Percentiles rank a stretch among this genome's conserved stretches.
phyloP scores from a whole-genome alignment of 2,113 vertebrate species.

The Galeopterus variegatus region DNA sequence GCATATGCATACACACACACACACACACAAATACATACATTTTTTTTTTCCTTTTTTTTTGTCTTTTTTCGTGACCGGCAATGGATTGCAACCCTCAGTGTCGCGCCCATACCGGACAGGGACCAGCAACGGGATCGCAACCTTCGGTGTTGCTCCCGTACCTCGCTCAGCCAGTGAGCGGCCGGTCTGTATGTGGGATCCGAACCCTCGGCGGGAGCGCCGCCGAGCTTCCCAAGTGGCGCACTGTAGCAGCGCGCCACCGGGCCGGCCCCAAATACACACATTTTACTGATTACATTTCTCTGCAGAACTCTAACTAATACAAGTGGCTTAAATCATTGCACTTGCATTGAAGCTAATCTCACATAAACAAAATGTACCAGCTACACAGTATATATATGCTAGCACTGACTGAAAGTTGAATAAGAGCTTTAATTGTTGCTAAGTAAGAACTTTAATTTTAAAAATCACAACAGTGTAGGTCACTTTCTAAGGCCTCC shows the following conservation, averaged over 20 bases:
- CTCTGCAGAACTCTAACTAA: neutral
- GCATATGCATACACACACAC: neutral
- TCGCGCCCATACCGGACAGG: no score
- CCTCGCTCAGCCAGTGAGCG: no score
- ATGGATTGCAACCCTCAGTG: no score
- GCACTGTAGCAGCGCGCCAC: no score
- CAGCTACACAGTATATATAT: neutral
- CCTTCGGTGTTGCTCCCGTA: no score
- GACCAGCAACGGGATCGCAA: no score
- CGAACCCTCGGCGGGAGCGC: no score
- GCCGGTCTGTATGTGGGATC: no score
- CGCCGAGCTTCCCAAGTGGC: no score
- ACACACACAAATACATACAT: neutral
- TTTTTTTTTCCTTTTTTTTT: no score
- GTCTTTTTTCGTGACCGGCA: no score
- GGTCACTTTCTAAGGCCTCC: neutral
- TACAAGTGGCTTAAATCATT: neutral
- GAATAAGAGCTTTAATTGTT: neutral
- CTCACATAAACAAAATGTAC: neutral
- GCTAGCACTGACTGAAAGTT: neutral
- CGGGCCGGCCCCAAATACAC: no score
- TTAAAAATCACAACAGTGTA: neutral
- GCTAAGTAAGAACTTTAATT: constrained; percentile 20
- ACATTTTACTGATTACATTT: neutral
- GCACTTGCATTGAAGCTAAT: neutral